These are phyloP conservation scores for Valencia hispanica DNA, from an alignment of 2,797 vertebrate species.

Conservation along the genomic window DNA sequence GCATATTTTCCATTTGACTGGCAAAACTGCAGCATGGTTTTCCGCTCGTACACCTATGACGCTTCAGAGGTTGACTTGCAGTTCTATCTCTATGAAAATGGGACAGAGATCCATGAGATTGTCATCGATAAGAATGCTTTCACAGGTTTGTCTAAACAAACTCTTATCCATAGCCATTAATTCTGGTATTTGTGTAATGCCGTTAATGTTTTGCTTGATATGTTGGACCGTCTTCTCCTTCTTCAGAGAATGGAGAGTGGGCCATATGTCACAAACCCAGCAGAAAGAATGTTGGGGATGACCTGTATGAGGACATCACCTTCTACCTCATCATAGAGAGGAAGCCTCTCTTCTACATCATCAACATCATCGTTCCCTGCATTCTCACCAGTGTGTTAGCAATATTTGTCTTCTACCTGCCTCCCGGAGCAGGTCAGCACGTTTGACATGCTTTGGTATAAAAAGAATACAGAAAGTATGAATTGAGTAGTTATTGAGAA, in stretches of 20 bases:
- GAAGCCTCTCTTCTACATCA: slow-evolving; percentile 91
- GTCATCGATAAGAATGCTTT: slow-evolving; percentile 88
- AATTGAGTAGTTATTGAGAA: too few relatives aligned
- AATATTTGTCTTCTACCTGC: slow-evolving; percentile 93
- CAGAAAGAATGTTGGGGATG: slow-evolving; percentile 81
- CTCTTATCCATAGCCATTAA: not conserved
- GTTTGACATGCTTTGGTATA: slow-evolving; percentile 28
- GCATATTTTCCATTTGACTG: slow-evolving; percentile 93
- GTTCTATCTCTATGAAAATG: slow-evolving; percentile 77
- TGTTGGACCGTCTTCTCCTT: not conserved
- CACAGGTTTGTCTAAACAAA: slow-evolving; percentile 72
- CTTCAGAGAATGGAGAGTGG: slow-evolving; percentile 91
- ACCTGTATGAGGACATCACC: slow-evolving; percentile 85
- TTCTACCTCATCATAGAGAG: slow-evolving; percentile 92
- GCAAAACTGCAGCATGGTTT: slow-evolving; percentile 95
- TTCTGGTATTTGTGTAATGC: not conserved
- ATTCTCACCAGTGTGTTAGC: slow-evolving; percentile 90
- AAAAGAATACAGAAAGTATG: slow-evolving; percentile 9
- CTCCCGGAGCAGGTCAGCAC: slow-evolving; percentile 88
- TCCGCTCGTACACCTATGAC: slow-evolving; percentile 91
- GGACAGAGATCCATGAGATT: slow-evolving; percentile 84
- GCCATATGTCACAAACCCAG: slow-evolving; percentile 88
- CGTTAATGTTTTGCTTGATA: not conserved
- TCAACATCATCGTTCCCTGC: slow-evolving; percentile 92
- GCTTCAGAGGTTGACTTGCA: slow-evolving; percentile 87